Conservation (phyloP, 2,888 invertebrate species). For the Bimastos eiseni region DNA sequence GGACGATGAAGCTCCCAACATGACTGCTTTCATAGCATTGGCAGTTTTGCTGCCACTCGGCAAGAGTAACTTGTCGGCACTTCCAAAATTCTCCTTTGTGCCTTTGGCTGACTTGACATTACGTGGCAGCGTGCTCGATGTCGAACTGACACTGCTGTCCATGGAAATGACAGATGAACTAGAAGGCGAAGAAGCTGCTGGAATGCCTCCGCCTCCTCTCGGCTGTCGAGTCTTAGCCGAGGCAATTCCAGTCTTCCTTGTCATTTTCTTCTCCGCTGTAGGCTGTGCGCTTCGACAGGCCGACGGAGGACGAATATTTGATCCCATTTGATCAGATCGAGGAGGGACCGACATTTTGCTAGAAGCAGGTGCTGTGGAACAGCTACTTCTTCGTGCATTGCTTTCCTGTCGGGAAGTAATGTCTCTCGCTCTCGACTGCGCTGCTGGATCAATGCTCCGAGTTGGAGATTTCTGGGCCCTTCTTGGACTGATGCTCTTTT, state of each 20-base stretch:
- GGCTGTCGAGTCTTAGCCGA: constrained; percentile 1
- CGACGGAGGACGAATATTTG: background rate
- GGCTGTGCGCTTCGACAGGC: background rate
- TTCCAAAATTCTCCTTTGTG: constrained; percentile 8
- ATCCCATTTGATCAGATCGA: background rate
- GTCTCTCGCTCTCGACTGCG: background rate
- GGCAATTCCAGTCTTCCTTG: background rate
- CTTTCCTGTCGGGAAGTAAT: background rate
- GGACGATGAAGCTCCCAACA: background rate
- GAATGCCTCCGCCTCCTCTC: background rate
- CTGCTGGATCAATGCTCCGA: background rate
- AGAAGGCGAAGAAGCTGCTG: constrained; percentile 16
- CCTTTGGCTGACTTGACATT: background rate
- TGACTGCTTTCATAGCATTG: constrained; percentile 3
- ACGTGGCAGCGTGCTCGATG: background rate
- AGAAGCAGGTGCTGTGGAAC: background rate
- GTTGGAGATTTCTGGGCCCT: background rate
- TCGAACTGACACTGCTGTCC: background rate
- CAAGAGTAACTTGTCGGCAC: constrained; percentile 14
- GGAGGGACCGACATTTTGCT: background rate
- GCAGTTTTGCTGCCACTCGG: background rate
- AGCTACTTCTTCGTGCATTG: background rate
- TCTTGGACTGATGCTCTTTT: constrained; percentile 10
- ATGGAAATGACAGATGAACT: background rate
- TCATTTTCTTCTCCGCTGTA: background rate